A percentile compares a stretch with the other conserved stretches of the same genome.
These are phyloP conservation scores for Hiodon tergisus DNA, from an alignment of 2,113 vertebrate species.

Conservation along the genomic window DNA sequence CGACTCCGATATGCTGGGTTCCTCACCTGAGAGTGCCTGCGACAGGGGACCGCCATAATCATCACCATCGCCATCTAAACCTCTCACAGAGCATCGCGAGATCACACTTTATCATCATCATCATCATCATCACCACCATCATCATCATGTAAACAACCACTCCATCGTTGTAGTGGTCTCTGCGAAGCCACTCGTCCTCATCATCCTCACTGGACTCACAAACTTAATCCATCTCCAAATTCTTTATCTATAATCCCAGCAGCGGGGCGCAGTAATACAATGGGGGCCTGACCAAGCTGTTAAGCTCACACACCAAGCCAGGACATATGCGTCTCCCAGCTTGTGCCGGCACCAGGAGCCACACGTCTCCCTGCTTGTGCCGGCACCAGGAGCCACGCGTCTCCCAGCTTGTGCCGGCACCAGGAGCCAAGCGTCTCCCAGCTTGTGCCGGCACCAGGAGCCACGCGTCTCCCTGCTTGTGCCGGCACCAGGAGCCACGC, in stretches of 20 bases:
- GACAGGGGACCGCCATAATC: neutral
- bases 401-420: too few species aligned
- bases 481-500: too few species aligned
- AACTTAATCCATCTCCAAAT: neutral
- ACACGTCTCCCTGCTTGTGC: neutral
- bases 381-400: too few species aligned
- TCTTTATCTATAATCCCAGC: neutral
- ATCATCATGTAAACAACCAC: neutral
- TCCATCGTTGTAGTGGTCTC: neutral
- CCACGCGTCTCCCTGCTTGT: neutral
- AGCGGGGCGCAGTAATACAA: neutral
- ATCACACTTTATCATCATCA: neutral
- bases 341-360: neutral
- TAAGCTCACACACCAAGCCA: too few species aligned
- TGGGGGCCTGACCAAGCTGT: too few species aligned
- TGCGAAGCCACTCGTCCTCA: neutral
- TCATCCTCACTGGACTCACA: neutral
- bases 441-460: neutral
- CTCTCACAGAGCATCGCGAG: too few species aligned
- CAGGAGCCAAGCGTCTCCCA: neutral
- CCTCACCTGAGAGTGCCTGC: constrained; percentile 80
- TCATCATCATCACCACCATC: neutral
- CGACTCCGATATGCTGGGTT: constrained; percentile 88
- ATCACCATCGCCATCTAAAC: neutral
- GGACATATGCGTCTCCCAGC: neutral